A percentile compares a stretch with the other conserved stretches of the same genome.
phyloP scores from a whole-genome alignment of 2,797 vertebrate species.

The Brachymystax lenok region DNA sequence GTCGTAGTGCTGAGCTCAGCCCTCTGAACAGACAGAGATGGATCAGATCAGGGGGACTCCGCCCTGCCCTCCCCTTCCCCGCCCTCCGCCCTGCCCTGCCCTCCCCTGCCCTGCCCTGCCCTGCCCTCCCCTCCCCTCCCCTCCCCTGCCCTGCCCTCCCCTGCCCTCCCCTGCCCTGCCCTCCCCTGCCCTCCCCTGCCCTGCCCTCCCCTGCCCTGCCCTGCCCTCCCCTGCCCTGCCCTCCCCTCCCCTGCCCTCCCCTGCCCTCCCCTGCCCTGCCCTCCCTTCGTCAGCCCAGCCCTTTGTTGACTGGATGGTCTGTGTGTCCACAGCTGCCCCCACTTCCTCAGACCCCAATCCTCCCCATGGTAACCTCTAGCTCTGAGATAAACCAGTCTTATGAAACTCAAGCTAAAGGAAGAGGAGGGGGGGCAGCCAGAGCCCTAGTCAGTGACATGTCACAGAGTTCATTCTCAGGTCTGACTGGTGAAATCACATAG shows the following conservation, averaged over 20 bases:
- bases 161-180: too few relatives aligned
- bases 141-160: too few relatives aligned
- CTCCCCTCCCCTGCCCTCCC: too few relatives aligned
- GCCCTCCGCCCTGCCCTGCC: too few relatives aligned
- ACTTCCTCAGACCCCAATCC: constrained; percentile 18
- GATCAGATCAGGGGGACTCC: constrained; percentile 52
- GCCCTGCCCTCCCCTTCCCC: not conserved
- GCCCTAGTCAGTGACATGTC: not conserved
- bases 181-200: too few relatives aligned
- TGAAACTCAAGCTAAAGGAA: constrained; percentile 1
- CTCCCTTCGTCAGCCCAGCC: constrained; percentile 6
- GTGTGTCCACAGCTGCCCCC: constrained; percentile 32
- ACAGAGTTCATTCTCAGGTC: not conserved
- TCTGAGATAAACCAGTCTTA: constrained; percentile 32
- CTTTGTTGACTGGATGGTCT: constrained; percentile 41
- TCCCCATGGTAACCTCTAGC: constrained; percentile 17
- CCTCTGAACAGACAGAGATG: constrained; percentile 72
- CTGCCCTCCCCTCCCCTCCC: too few relatives aligned
- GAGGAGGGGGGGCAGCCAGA: constrained; percentile 4
- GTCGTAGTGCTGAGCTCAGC: constrained; percentile 73
- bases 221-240: too few relatives aligned
- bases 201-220: too few relatives aligned
- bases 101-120: too few relatives aligned
- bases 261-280: too few relatives aligned
- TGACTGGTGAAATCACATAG: not conserved